Percentiles rank a stretch among this genome's conserved stretches.
Evolutionary conservation across 2,113 vertebrate species (phyloP).

Genomic region (Cyanocitta stelleri): DNA sequence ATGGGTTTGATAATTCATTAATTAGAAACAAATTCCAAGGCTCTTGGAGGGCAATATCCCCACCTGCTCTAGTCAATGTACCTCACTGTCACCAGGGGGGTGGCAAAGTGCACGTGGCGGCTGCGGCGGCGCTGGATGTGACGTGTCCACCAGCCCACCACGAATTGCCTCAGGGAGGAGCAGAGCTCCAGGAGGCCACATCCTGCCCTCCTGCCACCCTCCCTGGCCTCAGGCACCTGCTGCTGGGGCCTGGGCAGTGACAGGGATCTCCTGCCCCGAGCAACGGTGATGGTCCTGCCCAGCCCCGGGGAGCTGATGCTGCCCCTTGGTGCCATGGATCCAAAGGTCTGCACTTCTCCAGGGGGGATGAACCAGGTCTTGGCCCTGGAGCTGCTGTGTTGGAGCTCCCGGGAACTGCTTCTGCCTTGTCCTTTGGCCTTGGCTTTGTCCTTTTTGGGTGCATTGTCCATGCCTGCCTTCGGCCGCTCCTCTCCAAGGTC

Average conservation of each 20-base stretch:
- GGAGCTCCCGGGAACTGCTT: not conserved
- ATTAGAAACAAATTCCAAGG: not conserved
- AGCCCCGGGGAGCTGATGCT: fast-evolving
- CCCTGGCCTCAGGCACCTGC: not conserved
- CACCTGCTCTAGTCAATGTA: not conserved
- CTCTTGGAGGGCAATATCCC: fast-evolving
- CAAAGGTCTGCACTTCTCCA: fast-evolving
- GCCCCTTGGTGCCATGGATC: fast-evolving
- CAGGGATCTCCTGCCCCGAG: fast-evolving
- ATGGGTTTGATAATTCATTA: not conserved
- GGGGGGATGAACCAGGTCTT: not conserved
- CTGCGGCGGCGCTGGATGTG: not conserved
- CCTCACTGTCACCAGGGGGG: not conserved
- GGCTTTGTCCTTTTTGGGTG: not conserved
- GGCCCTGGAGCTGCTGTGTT: fast-evolving
- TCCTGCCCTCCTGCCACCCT: fast-evolving
- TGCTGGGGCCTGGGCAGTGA: not conserved
- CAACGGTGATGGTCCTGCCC: fast-evolving
- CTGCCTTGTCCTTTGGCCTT: not conserved
- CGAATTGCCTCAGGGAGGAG: fast-evolving
- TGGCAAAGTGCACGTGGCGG: not conserved
- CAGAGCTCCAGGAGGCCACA: not conserved
- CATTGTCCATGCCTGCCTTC: fast-evolving
- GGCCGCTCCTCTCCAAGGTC: not conserved
- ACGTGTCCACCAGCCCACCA: not conserved